Evolutionary conservation across 2,113 vertebrate genomes (phyloP), one percentile per base, ranked within the genome.

Genomic region (Thermophis baileyi): DNA sequence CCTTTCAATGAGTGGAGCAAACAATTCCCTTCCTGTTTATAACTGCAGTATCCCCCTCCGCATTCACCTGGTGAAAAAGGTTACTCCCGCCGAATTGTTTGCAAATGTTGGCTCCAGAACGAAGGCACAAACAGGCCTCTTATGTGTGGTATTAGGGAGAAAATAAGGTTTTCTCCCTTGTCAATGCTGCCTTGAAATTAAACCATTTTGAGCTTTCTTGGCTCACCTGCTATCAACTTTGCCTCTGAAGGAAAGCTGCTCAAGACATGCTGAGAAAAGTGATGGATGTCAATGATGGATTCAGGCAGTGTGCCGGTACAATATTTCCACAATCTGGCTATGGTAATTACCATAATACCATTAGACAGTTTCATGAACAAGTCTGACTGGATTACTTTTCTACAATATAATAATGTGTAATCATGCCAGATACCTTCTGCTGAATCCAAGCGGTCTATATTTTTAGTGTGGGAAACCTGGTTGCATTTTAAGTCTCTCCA

Each of bases 51-150:
- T 90, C 94, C 74, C 93, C 92, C 94, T 51, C 81, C 91, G 94
- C 92, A 91, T 93, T 93, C 90, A 81, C 93, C 94, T 91, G 93
- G 95, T 88, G 92, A 96, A 90, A 96, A 96, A 94, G 97, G 92
- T 93, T 8, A 94, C 92, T 90, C n/a, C 91, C 94, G 93, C 94
- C 53, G 93, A 97, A 97, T 96, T 95, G 97, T 49, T 96, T 98
- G 96, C 97, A 97, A 97, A 97, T 97, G 97, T 94, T 94, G 90
- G 93, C 92, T 93, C 88, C 94, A 90, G 95, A 50, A 54, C 25
- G 94, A 96, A 91, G 96, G 90, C 24, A 0, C 2, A 54, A 95
- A 92, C 1, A 0, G 92, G 94, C 96, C 96, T 46, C 95, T 40
- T 27, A 85, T 94, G 95, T 93, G 95, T 74, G 86, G 1, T 54